Conservation (phyloP, 2,113 vertebrate genomes). For the Rafetus swinhoei region DNA sequence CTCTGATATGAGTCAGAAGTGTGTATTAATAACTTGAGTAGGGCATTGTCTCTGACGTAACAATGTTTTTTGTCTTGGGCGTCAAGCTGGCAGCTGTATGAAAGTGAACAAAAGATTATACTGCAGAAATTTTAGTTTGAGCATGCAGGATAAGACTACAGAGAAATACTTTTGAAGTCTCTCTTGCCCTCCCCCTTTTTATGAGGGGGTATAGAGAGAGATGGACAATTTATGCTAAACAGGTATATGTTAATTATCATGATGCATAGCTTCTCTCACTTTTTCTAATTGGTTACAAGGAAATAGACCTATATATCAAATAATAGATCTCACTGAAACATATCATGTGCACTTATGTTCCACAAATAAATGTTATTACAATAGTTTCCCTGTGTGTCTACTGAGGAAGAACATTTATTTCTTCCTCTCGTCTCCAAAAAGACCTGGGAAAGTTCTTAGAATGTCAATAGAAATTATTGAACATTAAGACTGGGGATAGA, state of each 20-base stretch:
- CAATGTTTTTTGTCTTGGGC: constrained; percentile 9
- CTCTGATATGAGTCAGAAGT: neutral
- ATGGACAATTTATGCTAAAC: neutral
- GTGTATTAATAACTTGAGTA: neutral
- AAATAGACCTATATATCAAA: neutral
- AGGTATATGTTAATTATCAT: neutral
- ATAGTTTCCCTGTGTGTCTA: neutral
- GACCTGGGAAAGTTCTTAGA: neutral
- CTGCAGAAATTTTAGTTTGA: neutral
- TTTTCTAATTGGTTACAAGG: neutral
- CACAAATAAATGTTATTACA: neutral
- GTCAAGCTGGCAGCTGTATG: neutral
- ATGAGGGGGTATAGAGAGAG: neutral
- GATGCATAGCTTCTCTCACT: neutral
- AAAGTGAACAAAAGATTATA: neutral
- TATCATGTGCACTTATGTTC: neutral
- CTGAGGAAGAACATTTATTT: neutral
- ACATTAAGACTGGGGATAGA: neutral
- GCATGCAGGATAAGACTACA: neutral
- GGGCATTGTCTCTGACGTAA: neutral
- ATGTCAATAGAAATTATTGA: neutral
- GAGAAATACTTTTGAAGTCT: neutral
- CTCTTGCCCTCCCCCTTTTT: neutral
- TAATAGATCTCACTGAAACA: neutral
- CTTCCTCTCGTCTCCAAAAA: neutral